Evolutionary conservation across 2,797 vertebrate species (phyloP).

Genomic region (Hypotaenidia philippensis): DNA sequence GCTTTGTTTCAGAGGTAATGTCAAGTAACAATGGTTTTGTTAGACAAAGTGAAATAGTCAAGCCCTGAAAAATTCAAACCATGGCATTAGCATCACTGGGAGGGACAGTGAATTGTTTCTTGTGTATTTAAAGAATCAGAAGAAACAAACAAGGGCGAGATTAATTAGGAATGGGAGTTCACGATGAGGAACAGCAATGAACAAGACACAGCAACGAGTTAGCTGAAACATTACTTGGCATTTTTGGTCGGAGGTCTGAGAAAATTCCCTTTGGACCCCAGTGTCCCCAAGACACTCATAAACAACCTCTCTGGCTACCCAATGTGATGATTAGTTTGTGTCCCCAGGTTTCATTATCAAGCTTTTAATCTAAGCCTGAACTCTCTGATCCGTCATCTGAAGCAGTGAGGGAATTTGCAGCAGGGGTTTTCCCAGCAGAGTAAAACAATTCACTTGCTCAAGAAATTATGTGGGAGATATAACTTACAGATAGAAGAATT

Average conservation of each 20-base stretch:
- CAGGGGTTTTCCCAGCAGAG: constrained; percentile 21
- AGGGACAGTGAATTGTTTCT: not conserved
- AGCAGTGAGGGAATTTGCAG: constrained; percentile 4
- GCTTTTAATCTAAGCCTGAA: constrained; percentile 42
- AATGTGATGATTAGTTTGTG: not conserved
- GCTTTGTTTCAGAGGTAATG: not conserved
- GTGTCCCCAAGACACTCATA: not conserved
- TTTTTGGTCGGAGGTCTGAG: not conserved
- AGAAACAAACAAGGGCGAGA: constrained; percentile 20
- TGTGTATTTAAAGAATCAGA: not conserved
- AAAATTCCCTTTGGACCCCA: not conserved
- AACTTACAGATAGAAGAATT: not conserved
- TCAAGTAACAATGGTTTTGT: not conserved
- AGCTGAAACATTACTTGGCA: not conserved
- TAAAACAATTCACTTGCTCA: constrained; percentile 14
- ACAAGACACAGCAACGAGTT: not conserved
- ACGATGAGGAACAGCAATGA: not conserved
- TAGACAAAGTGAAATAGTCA: not conserved
- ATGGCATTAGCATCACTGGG: not conserved
- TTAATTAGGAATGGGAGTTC: constrained; percentile 19
- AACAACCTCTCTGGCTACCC: not conserved
- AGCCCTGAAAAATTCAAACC: not conserved
- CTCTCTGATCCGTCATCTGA: constrained; percentile 47
- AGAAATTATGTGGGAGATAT: not conserved
- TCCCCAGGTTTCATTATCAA: constrained; percentile 40